Percentiles rank a stretch among this genome's conserved stretches.
phyloP scores from a whole-genome alignment of 2,888 invertebrate species.

The Meta bourneti region DNA sequence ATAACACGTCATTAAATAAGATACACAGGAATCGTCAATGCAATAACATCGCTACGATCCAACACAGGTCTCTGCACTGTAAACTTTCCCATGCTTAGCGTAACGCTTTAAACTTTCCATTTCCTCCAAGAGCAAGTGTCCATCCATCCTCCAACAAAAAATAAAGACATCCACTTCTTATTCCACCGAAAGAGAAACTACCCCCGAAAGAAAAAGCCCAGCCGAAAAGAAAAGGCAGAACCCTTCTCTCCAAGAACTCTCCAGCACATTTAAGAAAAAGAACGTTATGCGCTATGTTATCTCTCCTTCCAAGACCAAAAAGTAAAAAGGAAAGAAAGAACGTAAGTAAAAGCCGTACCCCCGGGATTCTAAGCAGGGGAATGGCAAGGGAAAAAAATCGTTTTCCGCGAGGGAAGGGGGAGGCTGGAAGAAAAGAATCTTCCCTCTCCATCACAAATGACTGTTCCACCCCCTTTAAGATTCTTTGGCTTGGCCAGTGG shows the following conservation, averaged over 20 bases:
- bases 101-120: no score
- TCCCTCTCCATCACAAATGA: constrained; percentile 41
- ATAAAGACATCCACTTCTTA: not conserved
- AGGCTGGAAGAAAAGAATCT: not conserved
- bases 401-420: not conserved
- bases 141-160: not conserved
- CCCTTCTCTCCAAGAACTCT: not conserved
- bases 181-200: not conserved
- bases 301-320: no score
- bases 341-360: not conserved
- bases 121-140: no score
- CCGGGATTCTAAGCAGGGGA: constrained; percentile 11
- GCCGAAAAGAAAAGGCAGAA: constrained; percentile 2
- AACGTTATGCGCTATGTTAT: constrained; percentile 6
- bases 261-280: constrained; percentile 5
- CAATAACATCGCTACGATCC: no score
- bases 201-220: not conserved
- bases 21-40: no score
- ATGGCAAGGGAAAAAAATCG: not conserved
- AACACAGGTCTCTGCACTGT: no score
- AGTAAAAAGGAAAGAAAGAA: not conserved
- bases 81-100: no score
- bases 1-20: no score
- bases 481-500: not conserved
- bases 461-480: not conserved